phyloP scores from a whole-genome alignment of 2,797 vertebrate species.

The Hemitrygon akajei region DNA sequence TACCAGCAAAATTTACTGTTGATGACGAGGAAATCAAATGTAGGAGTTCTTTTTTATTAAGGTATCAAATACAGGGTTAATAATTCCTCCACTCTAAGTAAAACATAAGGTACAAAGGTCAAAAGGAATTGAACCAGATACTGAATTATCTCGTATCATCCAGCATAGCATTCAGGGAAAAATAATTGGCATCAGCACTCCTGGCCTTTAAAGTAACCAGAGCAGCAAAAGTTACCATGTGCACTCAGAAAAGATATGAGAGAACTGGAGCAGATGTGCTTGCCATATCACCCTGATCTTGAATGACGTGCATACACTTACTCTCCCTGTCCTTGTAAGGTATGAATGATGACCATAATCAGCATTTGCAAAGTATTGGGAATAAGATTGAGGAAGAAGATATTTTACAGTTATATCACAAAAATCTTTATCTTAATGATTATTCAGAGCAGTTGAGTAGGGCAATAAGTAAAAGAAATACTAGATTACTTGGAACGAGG shows the following conservation, averaged over 20 bases:
- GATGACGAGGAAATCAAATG: not conserved
- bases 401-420: not conserved
- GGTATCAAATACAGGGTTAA: not conserved
- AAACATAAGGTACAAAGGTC: not conserved
- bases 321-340: not conserved
- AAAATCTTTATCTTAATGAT: not conserved
- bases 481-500: not conserved
- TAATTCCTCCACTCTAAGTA: not conserved
- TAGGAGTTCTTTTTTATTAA: not conserved
- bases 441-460: not conserved
- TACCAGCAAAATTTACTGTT: not conserved
- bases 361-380: not conserved
- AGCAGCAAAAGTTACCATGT: not conserved
- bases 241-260: not conserved
- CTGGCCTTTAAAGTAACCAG: not conserved
- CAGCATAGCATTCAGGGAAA: not conserved
- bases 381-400: not conserved
- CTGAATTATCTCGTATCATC: not conserved
- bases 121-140: not conserved
- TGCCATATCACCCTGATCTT: not conserved
- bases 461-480: not conserved
- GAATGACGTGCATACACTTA: not conserved
- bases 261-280: not conserved
- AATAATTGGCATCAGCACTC: not conserved
- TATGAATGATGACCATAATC: not conserved